Evolutionary conservation across 2,888 invertebrate genomes (phyloP), one percentile per base, ranked within the genome.

Genomic region (Sturmia bella): DNA sequence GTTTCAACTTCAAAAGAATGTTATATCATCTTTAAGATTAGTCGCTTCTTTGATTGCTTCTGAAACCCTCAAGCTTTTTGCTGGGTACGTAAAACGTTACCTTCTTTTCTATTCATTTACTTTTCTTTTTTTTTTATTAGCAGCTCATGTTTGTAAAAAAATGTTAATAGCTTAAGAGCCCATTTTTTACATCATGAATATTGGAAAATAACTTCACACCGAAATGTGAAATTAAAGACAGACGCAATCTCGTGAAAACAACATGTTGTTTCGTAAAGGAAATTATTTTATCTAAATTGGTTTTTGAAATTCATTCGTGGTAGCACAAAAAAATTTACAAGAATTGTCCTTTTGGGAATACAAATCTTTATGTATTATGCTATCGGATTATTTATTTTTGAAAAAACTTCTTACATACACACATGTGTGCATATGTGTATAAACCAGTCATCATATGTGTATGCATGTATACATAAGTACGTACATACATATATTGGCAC

Each of bases 141-240:
- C 86, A 88, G 84, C 84, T 86, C 85, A 87, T 21, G 37, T 54
- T 50, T 52, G 37, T 54, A 52, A 37, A 66, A n/a, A 72, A 64
- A 76, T 76, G 70, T 76, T 76, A 76, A 76, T 80, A 72, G 80
- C 61, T 70, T 72, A 72, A 66, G 72, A 80, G 76, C 48, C 76
- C 80, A 80, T 72, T 80, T 76, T 76, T 43, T 61, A 37, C 5
- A 41, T 13, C n/a, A 13, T 79, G 69, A 74, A 39, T 61, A 45
- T 88, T 86, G 85, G 86, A 88, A 85, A 83, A 85, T 85, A 85
- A 87, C 87, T 88, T 87, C 87, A 87, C 87, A 88, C 87, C 9
- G 32, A 32, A 32, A 32, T 32, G 6, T 7, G 32, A 32, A 32
- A 32, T 9, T 32, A 32, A 32, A 32, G 32, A 32, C 32, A 32